Base-by-base conservation (phyloP, 2,113 vertebrate genomes). In the Raphicerus campestris region DNA sequence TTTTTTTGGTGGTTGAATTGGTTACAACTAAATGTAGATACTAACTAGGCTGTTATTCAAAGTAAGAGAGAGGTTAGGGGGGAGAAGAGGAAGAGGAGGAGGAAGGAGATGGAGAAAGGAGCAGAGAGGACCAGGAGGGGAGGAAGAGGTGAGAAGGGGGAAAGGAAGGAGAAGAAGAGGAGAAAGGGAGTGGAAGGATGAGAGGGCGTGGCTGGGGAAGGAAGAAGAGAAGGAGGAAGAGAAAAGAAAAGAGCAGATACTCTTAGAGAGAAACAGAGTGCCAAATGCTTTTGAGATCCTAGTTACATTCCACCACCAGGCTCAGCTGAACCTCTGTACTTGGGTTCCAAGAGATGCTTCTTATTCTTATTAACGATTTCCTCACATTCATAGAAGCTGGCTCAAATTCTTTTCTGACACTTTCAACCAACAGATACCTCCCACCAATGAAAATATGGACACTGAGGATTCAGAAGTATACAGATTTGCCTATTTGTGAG, bases 361-460 rank as follows among this genome's bases (percentile, higher is more conserved):
- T 86, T 82, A 91, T 77, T 75, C 39, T 32, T 30, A 4, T 30
- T n/a, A 92, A 87, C 6, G 42, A 19, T 81, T 51, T 55, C 28
- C 16, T 11, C 20, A 81, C 35, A 49, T 73, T 93, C 32, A 30
- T 56, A 77, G n/a, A 66, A 88, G 32, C 9, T 81, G 84, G 16
- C 45, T 96, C 32, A 30, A 55, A 35, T 56, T 80, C 49, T 66
- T 70, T 85, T 88, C 63, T 96, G 39, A 89, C 53, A 39, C 60
- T 95, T 83, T 84, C 32, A 84, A 66, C 78, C 78, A 97, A 63
- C 10, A 82, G 39, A 58, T 77, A 63, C 6, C 45, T 92, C 39
- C 73, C 10, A 75, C 2, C 26, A 47, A 77, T 77, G 83, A 86
- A 84, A 39, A 51, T 47, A 80, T 2, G 10, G 42, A 75, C 55